Percentiles rank a stretch among this genome's conserved stretches.
Evolutionary conservation across 2,888 invertebrate genomes (phyloP).

Genomic region (Drosophila stalkeri): DNA sequence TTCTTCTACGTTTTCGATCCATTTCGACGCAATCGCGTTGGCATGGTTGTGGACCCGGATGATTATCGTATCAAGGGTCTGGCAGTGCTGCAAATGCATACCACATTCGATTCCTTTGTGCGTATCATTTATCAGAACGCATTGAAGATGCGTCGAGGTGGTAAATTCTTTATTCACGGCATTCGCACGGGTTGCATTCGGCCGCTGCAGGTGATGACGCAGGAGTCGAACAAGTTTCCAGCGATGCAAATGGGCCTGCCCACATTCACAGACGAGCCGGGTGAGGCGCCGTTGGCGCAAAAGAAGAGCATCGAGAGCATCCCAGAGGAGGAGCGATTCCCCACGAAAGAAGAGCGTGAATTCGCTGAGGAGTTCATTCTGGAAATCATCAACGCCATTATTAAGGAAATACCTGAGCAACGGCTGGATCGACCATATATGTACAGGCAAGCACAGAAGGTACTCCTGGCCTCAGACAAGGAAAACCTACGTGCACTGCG

Average conservation of each 20-base stretch:
- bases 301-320: slow-evolving; percentile 80
- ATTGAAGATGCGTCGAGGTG: slow-evolving; percentile 77
- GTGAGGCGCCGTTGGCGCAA: slow-evolving; percentile 38
- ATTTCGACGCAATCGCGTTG: slow-evolving; percentile 88
- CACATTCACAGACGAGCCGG: slow-evolving; percentile 56
- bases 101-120: slow-evolving; percentile 87
- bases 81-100: slow-evolving; percentile 88
- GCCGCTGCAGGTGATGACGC: slow-evolving; percentile 68
- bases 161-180: slow-evolving; percentile 86
- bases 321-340: slow-evolving; percentile 71
- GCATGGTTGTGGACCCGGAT: slow-evolving; percentile 86
- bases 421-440: slow-evolving; percentile 45
- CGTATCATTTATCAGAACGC: slow-evolving; percentile 86
- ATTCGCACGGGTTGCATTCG: slow-evolving; percentile 85
- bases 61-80: slow-evolving; percentile 84
- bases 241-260: slow-evolving; percentile 74
- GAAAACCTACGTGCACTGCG: slow-evolving; percentile 77
- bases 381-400: slow-evolving; percentile 67
- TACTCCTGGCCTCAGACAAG: slow-evolving; percentile 80
- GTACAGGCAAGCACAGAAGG: slow-evolving; percentile 75
- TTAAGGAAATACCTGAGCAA: slow-evolving; percentile 61
- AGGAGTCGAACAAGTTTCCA: slow-evolving; percentile 68
- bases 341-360: slow-evolving; percentile 67
- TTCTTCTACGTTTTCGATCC: slow-evolving; percentile 89
- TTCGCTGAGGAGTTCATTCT: slow-evolving; percentile 69